Evolutionary conservation across 2,113 vertebrate species (phyloP).

Genomic region (Indicator indicator): DNA sequence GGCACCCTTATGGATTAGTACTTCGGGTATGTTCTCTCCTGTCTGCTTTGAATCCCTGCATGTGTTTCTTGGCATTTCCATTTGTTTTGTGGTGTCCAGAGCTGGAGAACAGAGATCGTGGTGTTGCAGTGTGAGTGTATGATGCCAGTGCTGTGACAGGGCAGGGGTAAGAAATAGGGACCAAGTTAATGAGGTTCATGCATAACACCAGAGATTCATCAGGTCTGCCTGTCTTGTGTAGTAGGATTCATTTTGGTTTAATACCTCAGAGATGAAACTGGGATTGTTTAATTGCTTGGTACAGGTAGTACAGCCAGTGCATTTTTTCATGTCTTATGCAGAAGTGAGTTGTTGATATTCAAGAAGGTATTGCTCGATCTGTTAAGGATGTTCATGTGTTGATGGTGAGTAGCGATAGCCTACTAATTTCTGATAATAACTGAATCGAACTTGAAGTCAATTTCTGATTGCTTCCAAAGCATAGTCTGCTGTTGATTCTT

Average conservation of each 20-base stretch:
- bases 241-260: neutral
- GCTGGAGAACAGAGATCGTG: neutral
- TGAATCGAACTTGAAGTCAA: neutral
- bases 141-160: neutral
- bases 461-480: neutral
- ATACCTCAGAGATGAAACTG: neutral
- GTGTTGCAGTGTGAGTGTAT: fast-evolving
- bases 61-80: fast-evolving
- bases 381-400: neutral
- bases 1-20: fast-evolving
- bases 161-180: neutral
- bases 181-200: neutral
- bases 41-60: neutral
- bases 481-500: neutral
- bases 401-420: neutral
- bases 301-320: neutral
- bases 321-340: fast-evolving
- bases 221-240: neutral
- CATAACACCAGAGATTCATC: fast-evolving
- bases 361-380: neutral
- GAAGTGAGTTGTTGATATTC: neutral
- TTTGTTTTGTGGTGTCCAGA: neutral
- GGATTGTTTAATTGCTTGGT: neutral
- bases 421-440: neutral
- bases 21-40: neutral